Conservation (phyloP, 2,888 invertebrate genomes). For the Apodemia duryi region DNA sequence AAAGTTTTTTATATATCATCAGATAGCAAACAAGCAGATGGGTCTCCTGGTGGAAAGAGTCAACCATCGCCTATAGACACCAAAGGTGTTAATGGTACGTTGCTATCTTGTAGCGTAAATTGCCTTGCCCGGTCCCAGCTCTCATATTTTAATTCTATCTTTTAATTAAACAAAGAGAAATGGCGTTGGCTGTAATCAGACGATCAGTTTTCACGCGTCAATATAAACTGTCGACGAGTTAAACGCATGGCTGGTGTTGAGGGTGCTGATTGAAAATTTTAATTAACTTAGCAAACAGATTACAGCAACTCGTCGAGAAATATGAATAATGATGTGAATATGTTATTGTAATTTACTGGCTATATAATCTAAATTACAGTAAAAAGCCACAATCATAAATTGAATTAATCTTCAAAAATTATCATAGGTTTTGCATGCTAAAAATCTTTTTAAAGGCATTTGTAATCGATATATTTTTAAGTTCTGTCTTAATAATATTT, state of each 20-base stretch:
- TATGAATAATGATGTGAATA: slow-evolving; percentile 4
- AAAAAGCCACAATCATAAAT: not conserved
- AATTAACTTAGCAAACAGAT: slow-evolving; percentile 4
- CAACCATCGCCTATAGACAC: too few species aligned
- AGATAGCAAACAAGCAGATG: too few species aligned
- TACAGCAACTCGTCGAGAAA: slow-evolving; percentile 2
- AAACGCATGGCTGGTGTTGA: not conserved
- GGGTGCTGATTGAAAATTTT: slow-evolving; percentile 6
- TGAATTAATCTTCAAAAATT: too few species aligned
- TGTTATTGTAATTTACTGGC: not conserved
- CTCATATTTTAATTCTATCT: not conserved
- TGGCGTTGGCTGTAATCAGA: not conserved
- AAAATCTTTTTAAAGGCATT: too few species aligned
- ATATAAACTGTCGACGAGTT: slow-evolving; percentile 6
- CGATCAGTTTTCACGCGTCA: not conserved
- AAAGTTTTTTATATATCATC: too few species aligned
- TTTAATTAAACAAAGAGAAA: slow-evolving; percentile 1
- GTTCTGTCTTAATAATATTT: too few species aligned
- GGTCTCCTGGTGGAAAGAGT: too few species aligned
- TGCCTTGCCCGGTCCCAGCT: too few species aligned
- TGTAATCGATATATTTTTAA: too few species aligned
- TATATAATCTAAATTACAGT: not conserved
- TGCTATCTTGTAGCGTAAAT: too few species aligned
- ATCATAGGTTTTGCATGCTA: too few species aligned
- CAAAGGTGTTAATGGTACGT: too few species aligned